phyloP scores from a whole-genome alignment of 2,888 invertebrate species.

The Volucella inanis region DNA sequence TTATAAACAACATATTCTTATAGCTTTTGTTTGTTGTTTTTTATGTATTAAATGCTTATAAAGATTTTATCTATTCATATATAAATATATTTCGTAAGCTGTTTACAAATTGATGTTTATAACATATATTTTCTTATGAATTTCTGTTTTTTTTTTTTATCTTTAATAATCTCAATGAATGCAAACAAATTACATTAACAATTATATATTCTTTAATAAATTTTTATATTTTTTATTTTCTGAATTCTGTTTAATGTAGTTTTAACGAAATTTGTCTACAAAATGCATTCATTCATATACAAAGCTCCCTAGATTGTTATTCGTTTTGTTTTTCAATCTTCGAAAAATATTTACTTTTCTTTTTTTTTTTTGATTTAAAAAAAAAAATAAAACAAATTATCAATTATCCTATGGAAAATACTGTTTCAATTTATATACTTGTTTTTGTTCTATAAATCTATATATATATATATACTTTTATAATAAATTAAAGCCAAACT shows the following conservation, averaged over 20 bases:
- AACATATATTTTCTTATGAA: slow-evolving; percentile 51
- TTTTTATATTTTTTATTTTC: background rate
- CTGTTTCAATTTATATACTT: slow-evolving; percentile 44
- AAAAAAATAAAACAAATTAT: slow-evolving; percentile 77
- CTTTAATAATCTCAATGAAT: slow-evolving; percentile 53
- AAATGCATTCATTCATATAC: slow-evolving; percentile 62
- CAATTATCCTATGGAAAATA: slow-evolving; percentile 51
- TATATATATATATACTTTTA: background rate
- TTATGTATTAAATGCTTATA: slow-evolving; percentile 60
- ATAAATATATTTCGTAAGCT: slow-evolving; percentile 70
- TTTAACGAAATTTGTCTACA: slow-evolving; percentile 61
- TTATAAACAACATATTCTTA: slow-evolving; percentile 61
- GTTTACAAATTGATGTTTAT: slow-evolving; percentile 68
- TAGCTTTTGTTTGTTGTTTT: slow-evolving; percentile 23
- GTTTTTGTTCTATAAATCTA: background rate
- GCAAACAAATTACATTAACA: slow-evolving; percentile 71
- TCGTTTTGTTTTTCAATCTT: slow-evolving; percentile 16
- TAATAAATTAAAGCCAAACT: slow-evolving; percentile 55
- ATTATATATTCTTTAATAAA: slow-evolving; percentile 34
- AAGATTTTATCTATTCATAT: slow-evolving; percentile 67
- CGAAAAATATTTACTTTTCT: slow-evolving; percentile 43
- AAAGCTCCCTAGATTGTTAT: slow-evolving; percentile 56
- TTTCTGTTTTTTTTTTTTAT: slow-evolving; percentile 58
- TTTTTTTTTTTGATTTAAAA: slow-evolving; percentile 16
- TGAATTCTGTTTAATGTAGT: slow-evolving; percentile 13